A percentile compares a stretch with the other conserved stretches of the same genome.
These are phyloP conservation scores for Symphodus melops DNA, from an alignment of 2,113 vertebrate species.

Conservation along the genomic window DNA sequence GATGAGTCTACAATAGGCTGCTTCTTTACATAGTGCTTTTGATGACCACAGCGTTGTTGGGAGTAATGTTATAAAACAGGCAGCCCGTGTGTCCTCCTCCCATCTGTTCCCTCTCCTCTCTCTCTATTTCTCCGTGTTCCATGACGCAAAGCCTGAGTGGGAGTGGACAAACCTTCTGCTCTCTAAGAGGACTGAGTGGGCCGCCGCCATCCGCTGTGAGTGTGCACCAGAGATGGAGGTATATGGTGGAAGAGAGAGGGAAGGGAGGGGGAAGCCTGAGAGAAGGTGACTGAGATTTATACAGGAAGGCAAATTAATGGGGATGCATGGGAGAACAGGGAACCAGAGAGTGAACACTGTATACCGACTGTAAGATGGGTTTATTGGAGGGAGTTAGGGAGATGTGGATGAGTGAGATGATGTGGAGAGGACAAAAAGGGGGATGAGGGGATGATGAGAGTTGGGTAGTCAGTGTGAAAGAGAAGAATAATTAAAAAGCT, in stretches of 20 bases:
- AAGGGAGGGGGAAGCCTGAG: constrained; percentile 24
- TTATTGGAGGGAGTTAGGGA: constrained; percentile 16
- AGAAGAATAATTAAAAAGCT: constrained; percentile 8
- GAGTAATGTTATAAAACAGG: constrained; percentile 81
- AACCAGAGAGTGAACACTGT: constrained; percentile 29
- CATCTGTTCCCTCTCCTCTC: constrained; percentile 74
- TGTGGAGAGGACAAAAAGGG: constrained; percentile 21
- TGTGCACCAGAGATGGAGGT: constrained; percentile 68
- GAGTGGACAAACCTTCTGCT: constrained; percentile 85
- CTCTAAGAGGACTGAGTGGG: constrained; percentile 82
- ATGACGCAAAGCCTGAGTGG: constrained; percentile 85
- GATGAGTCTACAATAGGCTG: constrained; percentile 63
- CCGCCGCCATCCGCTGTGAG: constrained; percentile 74
- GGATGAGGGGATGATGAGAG: constrained; percentile 14
- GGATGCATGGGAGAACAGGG: constrained; percentile 39
- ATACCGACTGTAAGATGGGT: neutral
- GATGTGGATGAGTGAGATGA: constrained; percentile 25
- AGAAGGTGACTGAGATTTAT: constrained; percentile 36
- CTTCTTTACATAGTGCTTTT: constrained; percentile 61
- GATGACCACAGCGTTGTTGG: constrained; percentile 71
- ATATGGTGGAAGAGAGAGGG: constrained; percentile 28
- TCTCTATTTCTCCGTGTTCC: constrained; percentile 78
- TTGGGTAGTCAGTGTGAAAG: constrained; percentile 31
- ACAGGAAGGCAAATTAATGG: constrained; percentile 37
- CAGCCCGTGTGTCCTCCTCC: constrained; percentile 76